These are phyloP conservation scores for Caenorhabditis sp. DNA, from an alignment of 2,888 invertebrate genomes.

Conservation along the genomic window DNA sequence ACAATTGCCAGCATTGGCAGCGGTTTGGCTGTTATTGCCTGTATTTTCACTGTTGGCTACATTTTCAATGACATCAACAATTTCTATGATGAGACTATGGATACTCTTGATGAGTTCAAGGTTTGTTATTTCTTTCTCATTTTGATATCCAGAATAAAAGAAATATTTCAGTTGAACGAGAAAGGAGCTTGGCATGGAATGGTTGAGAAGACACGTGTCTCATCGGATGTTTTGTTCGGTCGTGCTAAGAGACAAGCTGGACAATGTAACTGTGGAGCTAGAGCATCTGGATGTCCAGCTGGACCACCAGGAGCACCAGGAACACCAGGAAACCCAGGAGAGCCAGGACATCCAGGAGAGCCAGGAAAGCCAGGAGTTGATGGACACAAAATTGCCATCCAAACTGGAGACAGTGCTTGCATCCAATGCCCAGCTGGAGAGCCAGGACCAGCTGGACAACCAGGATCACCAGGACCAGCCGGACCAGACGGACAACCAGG, in stretches of 20 bases:
- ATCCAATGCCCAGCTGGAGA: constrained; percentile 36
- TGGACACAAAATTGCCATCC: constrained; percentile 12
- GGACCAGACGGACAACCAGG: constrained; percentile 52
- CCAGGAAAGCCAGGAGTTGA: too few species aligned
- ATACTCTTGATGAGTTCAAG: constrained; percentile 46
- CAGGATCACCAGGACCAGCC: constrained; percentile 38
- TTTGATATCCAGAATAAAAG: not conserved
- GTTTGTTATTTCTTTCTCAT: constrained; percentile 7
- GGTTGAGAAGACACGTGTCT: not conserved
- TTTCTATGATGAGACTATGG: constrained; percentile 50
- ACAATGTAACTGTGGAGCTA: constrained; percentile 40
- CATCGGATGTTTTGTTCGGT: constrained; percentile 9
- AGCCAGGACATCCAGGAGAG: constrained; percentile 33
- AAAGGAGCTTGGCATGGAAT: constrained; percentile 26
- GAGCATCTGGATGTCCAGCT: constrained; percentile 13
- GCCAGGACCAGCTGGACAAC: constrained; percentile 37
- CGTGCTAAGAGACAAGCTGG: constrained; percentile 30
- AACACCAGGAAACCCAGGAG: constrained; percentile 34
- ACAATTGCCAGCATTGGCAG: constrained; percentile 39
- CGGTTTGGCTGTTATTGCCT: constrained; percentile 43
- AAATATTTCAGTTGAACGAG: not conserved
- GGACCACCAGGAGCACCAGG: constrained; percentile 53
- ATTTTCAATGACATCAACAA: constrained; percentile 54
- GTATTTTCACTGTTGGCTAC: constrained; percentile 42
- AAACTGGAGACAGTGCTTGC: constrained; percentile 25